Base-by-base conservation (phyloP, 2,888 invertebrate species). In the Netelia virgata region DNA sequence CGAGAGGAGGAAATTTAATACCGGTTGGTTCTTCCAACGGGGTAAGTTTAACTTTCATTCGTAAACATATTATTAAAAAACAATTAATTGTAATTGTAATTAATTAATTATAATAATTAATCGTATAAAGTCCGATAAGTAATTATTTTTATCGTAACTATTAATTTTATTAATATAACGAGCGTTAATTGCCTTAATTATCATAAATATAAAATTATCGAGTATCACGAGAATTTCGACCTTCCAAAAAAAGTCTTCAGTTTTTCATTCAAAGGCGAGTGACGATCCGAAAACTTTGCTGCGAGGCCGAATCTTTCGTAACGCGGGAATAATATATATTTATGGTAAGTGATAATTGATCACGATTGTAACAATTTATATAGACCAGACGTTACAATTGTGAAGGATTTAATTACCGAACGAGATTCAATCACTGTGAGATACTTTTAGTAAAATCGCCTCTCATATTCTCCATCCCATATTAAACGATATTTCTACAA, bases 1-100 rank as follows among this genome's bases (percentile, higher is more conserved):
- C 88, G 14, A 89, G 87, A 74, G 90, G 88, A 70, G 90, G 88
- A 70, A 90, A 90, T 83, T 88, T 87, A 10, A 86, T 88, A 61
- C 70, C 88, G 23, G 81, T 86, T 69, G 83, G 73, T 41, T 76
- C 88, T 6, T 64, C 82, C 47, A 92, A 90, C 82, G 86, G 87
- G 89, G 93, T 93, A 89, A 88, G 91, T 73, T 72, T 9, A 53
- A 36, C n/a, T 43, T 43, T 66, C 57, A 61, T 68, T 82, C 28
- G 63, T 47, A 47, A 47, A 11, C 3, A 11, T 47, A 47, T 11
- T 47, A 47, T 11, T 47, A 8, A 47, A 47, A 47, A 14, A 8
- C 47, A 47, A 10, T n/a, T n/a, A n/a, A n/a, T n/a, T n/a, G n/a
- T 47, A 47, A 47, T 47, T 47, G 47, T 14, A 14, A 47, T 47